phyloP scores from a whole-genome alignment of 1,140 invertebrate species.

The Heliconius melpomene region DNA sequence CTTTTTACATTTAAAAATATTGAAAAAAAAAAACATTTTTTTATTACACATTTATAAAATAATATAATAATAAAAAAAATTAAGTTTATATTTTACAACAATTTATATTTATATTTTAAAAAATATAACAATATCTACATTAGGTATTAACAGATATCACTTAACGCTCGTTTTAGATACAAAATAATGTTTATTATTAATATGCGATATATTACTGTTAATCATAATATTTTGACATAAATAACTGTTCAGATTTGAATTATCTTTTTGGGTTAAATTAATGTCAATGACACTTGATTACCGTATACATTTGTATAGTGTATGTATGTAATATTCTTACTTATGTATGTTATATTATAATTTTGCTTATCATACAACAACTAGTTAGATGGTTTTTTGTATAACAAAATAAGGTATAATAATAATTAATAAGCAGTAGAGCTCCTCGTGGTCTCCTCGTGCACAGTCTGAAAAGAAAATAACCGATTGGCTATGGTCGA shows the following conservation, averaged over 20 bases:
- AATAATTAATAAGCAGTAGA: too few relatives aligned
- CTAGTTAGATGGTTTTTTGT: background rate
- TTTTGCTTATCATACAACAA: background rate
- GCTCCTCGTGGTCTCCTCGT: too few relatives aligned
- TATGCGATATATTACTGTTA: background rate
- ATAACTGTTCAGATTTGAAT: conserved; percentile 9
- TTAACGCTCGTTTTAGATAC: background rate
- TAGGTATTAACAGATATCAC: background rate
- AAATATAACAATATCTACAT: background rate
- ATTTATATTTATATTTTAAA: too few relatives aligned
- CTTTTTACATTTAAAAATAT: too few relatives aligned
- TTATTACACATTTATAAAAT: too few relatives aligned
- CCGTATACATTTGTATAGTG: background rate
- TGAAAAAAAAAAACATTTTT: too few relatives aligned
- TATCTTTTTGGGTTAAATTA: conserved; percentile 16
- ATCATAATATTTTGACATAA: conserved; percentile 16
- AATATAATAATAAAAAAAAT: too few relatives aligned
- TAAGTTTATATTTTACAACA: too few relatives aligned
- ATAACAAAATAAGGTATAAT: too few relatives aligned
- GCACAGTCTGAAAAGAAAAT: too few relatives aligned
- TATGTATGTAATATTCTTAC: conserved; percentile 4
- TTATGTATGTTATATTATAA: background rate
- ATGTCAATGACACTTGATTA: conserved; percentile 25
- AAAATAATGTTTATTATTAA: background rate
- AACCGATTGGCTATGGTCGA: too few relatives aligned